phyloP scores from a whole-genome alignment of 2,113 vertebrate species.

The Lontra canadensis region DNA sequence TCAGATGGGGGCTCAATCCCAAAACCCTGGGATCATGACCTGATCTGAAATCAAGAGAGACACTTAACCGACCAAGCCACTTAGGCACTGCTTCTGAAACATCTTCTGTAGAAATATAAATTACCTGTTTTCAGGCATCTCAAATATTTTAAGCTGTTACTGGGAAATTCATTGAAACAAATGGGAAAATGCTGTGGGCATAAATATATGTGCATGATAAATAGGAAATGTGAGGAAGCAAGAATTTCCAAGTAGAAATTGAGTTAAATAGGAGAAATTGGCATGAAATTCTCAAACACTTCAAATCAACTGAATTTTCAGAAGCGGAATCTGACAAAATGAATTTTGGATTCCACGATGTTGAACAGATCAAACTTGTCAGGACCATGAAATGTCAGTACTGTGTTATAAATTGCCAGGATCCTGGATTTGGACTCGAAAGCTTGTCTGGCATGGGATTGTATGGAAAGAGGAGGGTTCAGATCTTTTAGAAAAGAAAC shows the following conservation, averaged over 20 bases:
- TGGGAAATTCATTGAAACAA: slow-evolving; percentile 23
- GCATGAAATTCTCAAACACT: background rate
- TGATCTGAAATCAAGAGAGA: background rate
- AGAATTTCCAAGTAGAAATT: background rate
- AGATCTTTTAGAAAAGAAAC: background rate
- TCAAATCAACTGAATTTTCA: slow-evolving; percentile 1
- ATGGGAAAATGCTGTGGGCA: background rate
- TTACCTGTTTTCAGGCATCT: background rate
- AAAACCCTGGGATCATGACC: background rate
- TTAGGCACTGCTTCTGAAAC: background rate
- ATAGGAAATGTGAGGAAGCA: background rate
- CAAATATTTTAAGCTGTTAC: slow-evolving; percentile 18
- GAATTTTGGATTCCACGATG: background rate
- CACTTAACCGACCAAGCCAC: background rate
- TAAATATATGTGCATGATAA: background rate
- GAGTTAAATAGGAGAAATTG: background rate
- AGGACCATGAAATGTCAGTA: background rate
- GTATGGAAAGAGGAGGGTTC: background rate
- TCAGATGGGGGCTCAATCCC: background rate
- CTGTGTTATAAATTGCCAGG: background rate
- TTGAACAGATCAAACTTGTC: slow-evolving; percentile 45
- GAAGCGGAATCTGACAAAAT: background rate
- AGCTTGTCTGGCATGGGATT: background rate
- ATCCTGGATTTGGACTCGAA: background rate
- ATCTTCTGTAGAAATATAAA: background rate